Percentiles rank a stretch among this genome's conserved stretches.
Evolutionary conservation across 2,888 invertebrate genomes (phyloP).

Genomic region (Sialis lutaria): DNA sequence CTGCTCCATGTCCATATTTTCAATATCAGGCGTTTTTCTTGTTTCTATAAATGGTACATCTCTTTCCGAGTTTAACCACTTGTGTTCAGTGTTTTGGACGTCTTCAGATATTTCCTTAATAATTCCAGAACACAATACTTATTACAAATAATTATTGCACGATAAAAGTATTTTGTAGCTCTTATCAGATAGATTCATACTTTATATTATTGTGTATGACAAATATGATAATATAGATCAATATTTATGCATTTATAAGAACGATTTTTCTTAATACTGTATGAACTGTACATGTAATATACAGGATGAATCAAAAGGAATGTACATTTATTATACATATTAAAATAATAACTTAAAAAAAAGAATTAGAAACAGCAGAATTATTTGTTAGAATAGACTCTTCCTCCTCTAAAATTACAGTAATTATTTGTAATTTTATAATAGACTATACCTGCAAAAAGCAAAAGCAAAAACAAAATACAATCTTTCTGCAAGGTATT

Average conservation of each 20-base stretch:
- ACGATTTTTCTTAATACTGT: neutral
- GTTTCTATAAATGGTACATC: slow-evolving; percentile 35
- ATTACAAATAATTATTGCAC: neutral
- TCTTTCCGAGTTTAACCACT: slow-evolving; percentile 41
- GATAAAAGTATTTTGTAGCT: neutral
- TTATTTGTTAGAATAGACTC: too few relatives aligned
- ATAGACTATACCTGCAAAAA: too few relatives aligned
- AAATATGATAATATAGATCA: neutral
- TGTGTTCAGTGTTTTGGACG: slow-evolving; percentile 36
- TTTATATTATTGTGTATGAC: neutral
- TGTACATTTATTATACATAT: too few relatives aligned
- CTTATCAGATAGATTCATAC: neutral
- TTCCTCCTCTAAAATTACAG: too few relatives aligned
- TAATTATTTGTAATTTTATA: too few relatives aligned
- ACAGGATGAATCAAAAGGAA: too few relatives aligned
- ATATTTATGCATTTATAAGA: neutral
- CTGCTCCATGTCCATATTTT: slow-evolving; percentile 57
- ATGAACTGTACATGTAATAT: too few relatives aligned
- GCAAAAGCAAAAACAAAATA: too few relatives aligned
- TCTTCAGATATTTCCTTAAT: slow-evolving; percentile 40
- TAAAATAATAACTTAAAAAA: too few relatives aligned
- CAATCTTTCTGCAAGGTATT: too few relatives aligned
- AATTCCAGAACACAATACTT: neutral
- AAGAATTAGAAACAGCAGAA: too few relatives aligned
- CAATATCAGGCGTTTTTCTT: slow-evolving; percentile 55